Percentiles rank a stretch among this genome's conserved stretches.
phyloP scores from a whole-genome alignment of 2,113 vertebrate genomes.

The Stegastes partitus region DNA sequence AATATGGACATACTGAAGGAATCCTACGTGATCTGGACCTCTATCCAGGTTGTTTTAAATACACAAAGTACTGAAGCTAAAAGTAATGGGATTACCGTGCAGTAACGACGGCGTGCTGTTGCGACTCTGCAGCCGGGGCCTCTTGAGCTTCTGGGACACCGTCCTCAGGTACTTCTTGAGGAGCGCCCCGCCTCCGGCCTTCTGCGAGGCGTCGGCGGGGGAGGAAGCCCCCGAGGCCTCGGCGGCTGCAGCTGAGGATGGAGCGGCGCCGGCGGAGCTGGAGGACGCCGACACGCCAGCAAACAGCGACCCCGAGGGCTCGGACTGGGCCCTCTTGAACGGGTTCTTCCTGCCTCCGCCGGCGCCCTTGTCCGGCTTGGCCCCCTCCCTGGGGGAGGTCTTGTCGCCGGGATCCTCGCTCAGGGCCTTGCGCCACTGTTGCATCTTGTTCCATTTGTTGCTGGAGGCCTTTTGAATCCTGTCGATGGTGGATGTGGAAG shows the following conservation, averaged over 20 bases:
- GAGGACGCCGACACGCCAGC: constrained; percentile 45
- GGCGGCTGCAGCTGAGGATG: constrained; percentile 36
- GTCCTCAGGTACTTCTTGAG: constrained; percentile 87
- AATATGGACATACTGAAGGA: too few species aligned
- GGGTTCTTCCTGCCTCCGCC: constrained; percentile 81
- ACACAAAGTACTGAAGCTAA: too few species aligned
- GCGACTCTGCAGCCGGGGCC: constrained; percentile 71
- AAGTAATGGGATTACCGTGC: constrained; percentile 52
- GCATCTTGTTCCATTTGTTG: constrained; percentile 85
- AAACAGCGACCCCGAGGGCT: constrained; percentile 82
- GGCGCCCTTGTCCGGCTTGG: constrained; percentile 49
- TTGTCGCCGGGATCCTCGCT: constrained; percentile 82
- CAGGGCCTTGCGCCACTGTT: constrained; percentile 88
- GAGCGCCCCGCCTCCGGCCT: constrained; percentile 70
- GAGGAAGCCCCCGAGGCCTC: constrained; percentile 54
- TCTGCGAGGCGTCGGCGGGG: constrained; percentile 74
- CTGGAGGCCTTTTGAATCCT: constrained; percentile 75
- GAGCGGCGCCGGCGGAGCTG: constrained; percentile 15
- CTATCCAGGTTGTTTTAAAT: too few species aligned
- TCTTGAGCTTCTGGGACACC: constrained; percentile 86
- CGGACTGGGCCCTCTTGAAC: constrained; percentile 89
- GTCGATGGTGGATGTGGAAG: constrained; percentile 53
- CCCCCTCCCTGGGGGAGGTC: constrained; percentile 34
- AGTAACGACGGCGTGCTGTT: constrained; percentile 48
- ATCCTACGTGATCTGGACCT: too few species aligned